Percentiles rank a stretch among this genome's conserved stretches.
phyloP scores from a whole-genome alignment of 2,888 invertebrate genomes.

The Patella pellucida region DNA sequence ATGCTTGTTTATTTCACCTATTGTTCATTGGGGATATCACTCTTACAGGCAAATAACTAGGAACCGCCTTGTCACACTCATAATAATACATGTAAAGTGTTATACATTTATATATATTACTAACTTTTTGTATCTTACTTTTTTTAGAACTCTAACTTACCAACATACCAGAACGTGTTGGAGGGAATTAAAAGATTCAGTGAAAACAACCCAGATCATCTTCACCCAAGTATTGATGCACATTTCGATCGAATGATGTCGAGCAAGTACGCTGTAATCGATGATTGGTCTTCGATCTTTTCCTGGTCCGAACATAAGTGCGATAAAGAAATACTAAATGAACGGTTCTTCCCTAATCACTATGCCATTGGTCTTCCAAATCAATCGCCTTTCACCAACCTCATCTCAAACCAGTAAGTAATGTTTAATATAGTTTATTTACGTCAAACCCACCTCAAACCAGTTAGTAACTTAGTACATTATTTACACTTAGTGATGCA shows the following conservation, averaged over 20 bases:
- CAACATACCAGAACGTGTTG: neutral
- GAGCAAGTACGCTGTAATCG: constrained; percentile 18
- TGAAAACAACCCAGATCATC: constrained; percentile 14
- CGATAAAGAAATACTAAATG: constrained; percentile 11
- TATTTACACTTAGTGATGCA: too few species aligned
- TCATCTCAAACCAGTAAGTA: constrained; percentile 21
- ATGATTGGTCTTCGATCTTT: neutral
- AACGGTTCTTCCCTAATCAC: too few species aligned
- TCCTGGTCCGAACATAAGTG: constrained; percentile 17
- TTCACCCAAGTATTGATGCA: constrained; percentile 6
- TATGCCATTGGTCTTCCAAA: constrained; percentile 17
- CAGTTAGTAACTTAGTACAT: too few species aligned
- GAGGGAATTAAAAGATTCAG: constrained; percentile 18
- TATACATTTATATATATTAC: too few species aligned
- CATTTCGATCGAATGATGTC: constrained; percentile 14
- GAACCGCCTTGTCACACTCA: too few species aligned
- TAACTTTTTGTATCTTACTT: neutral
- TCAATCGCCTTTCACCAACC: constrained; percentile 13
- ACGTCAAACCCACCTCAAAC: too few species aligned
- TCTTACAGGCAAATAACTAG: too few species aligned
- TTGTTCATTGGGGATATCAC: too few species aligned
- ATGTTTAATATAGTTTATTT: neutral
- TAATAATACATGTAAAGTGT: too few species aligned
- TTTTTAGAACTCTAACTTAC: neutral
- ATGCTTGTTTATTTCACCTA: too few species aligned